Percentiles rank a stretch among this genome's conserved stretches.
phyloP scores from a whole-genome alignment of 1,140 invertebrate species.

The Pomacea maculata region DNA sequence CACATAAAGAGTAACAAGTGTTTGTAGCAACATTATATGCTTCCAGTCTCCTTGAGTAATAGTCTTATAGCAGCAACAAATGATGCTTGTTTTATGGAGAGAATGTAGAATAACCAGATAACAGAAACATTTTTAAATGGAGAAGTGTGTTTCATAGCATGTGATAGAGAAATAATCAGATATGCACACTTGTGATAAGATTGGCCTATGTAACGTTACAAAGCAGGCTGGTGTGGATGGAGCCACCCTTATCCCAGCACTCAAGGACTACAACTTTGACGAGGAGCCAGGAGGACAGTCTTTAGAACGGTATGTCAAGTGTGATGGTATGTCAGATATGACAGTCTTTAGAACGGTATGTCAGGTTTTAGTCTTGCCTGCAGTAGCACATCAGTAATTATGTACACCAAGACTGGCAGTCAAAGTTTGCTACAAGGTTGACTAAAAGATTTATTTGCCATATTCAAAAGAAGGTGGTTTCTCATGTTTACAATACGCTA shows the following conservation, averaged over 20 bases:
- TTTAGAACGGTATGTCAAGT: constrained; percentile 37
- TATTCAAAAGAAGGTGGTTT: background rate
- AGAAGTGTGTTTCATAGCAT: background rate
- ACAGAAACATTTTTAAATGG: too few species aligned
- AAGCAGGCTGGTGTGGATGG: too few species aligned
- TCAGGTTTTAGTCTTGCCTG: background rate
- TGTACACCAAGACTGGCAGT: background rate
- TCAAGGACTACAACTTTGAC: constrained; percentile 45
- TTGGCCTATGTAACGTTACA: too few species aligned
- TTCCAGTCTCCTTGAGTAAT: too few species aligned
- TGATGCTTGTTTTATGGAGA: too few species aligned
- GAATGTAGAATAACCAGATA: too few species aligned
- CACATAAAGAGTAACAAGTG: background rate
- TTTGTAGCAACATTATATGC: too few species aligned
- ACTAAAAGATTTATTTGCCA: too few species aligned
- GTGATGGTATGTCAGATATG: background rate
- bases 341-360: background rate
- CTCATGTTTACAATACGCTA: background rate
- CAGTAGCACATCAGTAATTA: background rate
- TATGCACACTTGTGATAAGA: too few species aligned
- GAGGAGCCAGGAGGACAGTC: constrained; percentile 46
- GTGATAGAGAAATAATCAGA: too few species aligned
- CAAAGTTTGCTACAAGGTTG: background rate
- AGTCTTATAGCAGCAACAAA: too few species aligned
- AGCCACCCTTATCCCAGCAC: constrained; percentile 33